Evolutionary conservation across 2,113 vertebrate species (phyloP).

Genomic region (Eulemur rufifrons): DNA sequence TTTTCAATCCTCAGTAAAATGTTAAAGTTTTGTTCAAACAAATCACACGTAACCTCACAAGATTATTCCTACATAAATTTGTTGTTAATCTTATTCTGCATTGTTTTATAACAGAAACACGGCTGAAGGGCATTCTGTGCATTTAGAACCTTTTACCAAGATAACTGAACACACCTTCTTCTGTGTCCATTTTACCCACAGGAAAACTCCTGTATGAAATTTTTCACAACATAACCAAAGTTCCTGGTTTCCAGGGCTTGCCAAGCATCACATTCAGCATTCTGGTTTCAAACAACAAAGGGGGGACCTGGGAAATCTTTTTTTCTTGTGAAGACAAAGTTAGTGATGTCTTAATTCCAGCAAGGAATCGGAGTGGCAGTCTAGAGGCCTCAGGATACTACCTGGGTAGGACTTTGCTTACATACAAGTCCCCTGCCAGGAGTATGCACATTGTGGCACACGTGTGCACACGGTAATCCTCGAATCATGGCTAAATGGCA

Average conservation of each 20-base stretch:
- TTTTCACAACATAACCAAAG: constrained; percentile 10
- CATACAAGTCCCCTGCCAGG: background rate
- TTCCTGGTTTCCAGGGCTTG: background rate
- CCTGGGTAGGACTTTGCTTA: background rate
- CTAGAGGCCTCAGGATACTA: background rate
- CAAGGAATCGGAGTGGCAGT: background rate
- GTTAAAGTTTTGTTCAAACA: background rate
- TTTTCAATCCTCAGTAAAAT: constrained; percentile 1
- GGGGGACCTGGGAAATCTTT: background rate
- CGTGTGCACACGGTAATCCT: background rate
- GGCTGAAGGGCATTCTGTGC: background rate
- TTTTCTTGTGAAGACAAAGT: background rate
- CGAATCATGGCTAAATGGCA: background rate
- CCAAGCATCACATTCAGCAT: background rate
- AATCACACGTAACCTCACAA: background rate
- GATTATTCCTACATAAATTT: background rate
- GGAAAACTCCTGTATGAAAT: background rate
- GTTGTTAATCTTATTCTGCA: background rate
- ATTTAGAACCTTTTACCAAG: background rate
- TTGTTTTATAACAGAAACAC: background rate
- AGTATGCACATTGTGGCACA: background rate
- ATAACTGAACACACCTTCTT: background rate
- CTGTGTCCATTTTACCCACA: background rate
- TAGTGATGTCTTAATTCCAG: background rate
- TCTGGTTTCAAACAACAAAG: background rate